phyloP scores from a whole-genome alignment of 2,113 vertebrate species.

The Xyliphius kryptos region DNA sequence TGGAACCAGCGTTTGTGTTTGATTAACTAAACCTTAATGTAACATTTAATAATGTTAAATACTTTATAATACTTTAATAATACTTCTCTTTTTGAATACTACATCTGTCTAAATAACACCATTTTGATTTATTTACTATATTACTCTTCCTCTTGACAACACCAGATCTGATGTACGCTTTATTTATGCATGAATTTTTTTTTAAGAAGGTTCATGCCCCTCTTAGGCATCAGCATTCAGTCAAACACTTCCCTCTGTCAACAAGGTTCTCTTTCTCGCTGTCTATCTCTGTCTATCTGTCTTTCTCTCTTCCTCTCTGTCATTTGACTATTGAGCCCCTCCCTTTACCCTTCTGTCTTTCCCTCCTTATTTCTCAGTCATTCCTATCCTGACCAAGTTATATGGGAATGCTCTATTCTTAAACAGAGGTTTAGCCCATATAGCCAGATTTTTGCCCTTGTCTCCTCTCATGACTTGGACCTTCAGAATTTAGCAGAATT shows the following conservation, averaged over 20 bases:
- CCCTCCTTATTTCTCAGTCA: constrained; percentile 2
- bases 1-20: no score
- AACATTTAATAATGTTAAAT: no score
- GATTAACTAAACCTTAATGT: no score
- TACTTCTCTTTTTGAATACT: no score
- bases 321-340: background rate
- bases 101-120: no score
- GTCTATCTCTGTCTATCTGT: constrained; percentile 19
- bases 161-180: constrained; percentile 17
- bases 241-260: constrained; percentile 78
- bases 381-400: constrained; percentile 32
- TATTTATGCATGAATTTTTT: constrained; percentile 41
- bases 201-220: constrained; percentile 82
- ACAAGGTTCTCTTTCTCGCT: constrained; percentile 18
- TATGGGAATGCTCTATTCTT: constrained; percentile 73
- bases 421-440: constrained; percentile 43
- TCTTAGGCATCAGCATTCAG: constrained; percentile 76
- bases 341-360: background rate
- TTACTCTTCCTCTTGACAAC: constrained; percentile 8
- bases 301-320: constrained; percentile 16
- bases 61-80: no score
- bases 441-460: constrained; percentile 68
- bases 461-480: constrained; percentile 78
- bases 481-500: constrained; percentile 80
- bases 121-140: constrained; percentile 7